Conservation (phyloP, 2,888 invertebrate species). For the Tenthredo livida region DNA sequence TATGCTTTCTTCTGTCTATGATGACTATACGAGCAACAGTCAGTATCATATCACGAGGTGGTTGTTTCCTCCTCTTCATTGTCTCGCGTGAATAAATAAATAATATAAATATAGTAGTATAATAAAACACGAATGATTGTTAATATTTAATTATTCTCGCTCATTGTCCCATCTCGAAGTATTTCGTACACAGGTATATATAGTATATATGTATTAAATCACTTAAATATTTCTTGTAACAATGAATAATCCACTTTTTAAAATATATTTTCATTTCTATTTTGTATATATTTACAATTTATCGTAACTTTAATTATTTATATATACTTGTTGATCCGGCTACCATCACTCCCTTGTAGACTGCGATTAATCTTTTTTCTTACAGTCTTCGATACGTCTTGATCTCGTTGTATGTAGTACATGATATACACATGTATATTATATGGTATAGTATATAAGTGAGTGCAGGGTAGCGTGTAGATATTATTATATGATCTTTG, state of each 20-base stretch:
- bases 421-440: no score
- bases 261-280: constrained; percentile 46
- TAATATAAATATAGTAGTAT: neutral
- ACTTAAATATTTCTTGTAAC: constrained; percentile 13
- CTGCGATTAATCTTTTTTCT: neutral
- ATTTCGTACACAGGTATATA: neutral
- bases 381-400: neutral
- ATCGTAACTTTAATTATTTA: constrained; percentile 46
- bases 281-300: constrained; percentile 55
- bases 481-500: constrained; percentile 2
- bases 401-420: neutral
- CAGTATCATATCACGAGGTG: neutral
- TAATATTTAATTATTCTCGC: constrained; percentile 13
- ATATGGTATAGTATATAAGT: neutral
- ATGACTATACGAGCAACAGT: neutral
- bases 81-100: neutral
- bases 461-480: neutral
- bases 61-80: neutral
- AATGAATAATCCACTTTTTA: constrained; percentile 38
- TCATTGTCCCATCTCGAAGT: neutral
- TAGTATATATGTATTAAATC: neutral
- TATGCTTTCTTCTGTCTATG: neutral
- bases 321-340: constrained; percentile 30
- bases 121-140: constrained; percentile 10
- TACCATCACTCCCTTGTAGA: constrained; percentile 10